Percentiles rank a stretch among this genome's conserved stretches.
phyloP scores from a whole-genome alignment of 2,888 invertebrate species.

The Dicranocentrus wangi region DNA sequence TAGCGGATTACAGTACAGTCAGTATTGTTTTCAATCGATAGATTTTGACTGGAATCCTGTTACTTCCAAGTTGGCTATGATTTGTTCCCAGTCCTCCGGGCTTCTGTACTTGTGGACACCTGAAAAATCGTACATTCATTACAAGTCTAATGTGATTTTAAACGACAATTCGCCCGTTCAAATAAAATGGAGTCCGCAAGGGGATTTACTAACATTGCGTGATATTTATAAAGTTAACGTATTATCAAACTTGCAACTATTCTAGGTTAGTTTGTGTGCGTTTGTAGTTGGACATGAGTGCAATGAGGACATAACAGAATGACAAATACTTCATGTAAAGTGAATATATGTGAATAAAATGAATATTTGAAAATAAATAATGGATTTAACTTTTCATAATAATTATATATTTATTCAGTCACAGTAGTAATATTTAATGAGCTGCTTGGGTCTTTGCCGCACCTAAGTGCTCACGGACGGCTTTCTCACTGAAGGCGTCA shows the following conservation, averaged over 20 bases:
- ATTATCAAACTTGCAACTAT: background rate
- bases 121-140: background rate
- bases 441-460: conserved; percentile 71
- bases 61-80: background rate
- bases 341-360: too few relatives aligned
- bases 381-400: too few relatives aligned
- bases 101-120: conserved; percentile 27
- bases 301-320: too few relatives aligned
- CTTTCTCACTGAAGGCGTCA: conserved; percentile 65
- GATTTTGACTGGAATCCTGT: conserved; percentile 43
- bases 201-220: conserved; percentile 1
- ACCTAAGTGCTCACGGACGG: conserved; percentile 71
- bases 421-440: too few relatives aligned
- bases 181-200: conserved; percentile 26
- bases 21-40: too few relatives aligned
- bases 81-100: background rate
- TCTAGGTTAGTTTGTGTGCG: too few relatives aligned
- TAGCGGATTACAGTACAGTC: too few relatives aligned
- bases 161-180: background rate
- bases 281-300: too few relatives aligned
- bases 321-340: too few relatives aligned
- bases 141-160: background rate
- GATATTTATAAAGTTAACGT: background rate
- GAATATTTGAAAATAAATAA: too few relatives aligned
- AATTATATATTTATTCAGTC: too few relatives aligned